phyloP scores from a whole-genome alignment of 1,140 invertebrate genomes.

The Triops longicaudatus region DNA sequence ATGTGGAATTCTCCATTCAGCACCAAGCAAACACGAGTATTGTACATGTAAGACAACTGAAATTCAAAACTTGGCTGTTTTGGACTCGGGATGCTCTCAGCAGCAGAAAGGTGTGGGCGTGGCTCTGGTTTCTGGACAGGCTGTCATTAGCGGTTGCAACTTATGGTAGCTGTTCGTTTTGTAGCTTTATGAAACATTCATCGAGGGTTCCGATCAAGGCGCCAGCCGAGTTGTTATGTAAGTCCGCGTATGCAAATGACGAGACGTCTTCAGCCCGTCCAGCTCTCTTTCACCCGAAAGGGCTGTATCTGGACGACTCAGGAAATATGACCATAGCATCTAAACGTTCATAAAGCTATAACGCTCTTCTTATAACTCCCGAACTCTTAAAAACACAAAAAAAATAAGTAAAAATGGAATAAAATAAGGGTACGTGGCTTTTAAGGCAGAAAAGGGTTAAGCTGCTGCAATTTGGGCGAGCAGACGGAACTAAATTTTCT shows the following conservation, averaged over 20 bases:
- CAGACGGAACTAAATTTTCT: neutral
- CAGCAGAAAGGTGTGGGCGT: slow-evolving; percentile 13
- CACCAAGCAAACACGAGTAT: too few species aligned
- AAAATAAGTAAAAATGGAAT: too few species aligned
- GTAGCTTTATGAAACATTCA: slow-evolving; percentile 10
- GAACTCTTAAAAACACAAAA: too few species aligned
- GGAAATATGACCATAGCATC: neutral
- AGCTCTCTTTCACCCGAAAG: neutral
- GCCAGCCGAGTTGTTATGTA: neutral
- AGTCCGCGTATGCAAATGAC: slow-evolving; percentile 11
- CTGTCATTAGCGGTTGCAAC: slow-evolving; percentile 10
- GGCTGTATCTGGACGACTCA: neutral
- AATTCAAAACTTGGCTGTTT: too few species aligned
- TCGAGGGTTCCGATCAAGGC: slow-evolving; percentile 10
- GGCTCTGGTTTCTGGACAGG: neutral
- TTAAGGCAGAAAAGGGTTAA: slow-evolving; percentile 5
- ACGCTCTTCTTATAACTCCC: neutral
- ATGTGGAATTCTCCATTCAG: too few species aligned
- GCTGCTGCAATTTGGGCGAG: neutral
- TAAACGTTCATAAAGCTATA: neutral
- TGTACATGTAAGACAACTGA: too few species aligned
- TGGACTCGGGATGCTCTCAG: too few species aligned
- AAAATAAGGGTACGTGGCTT: neutral
- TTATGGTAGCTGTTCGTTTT: slow-evolving; percentile 6
- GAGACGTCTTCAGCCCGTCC: slow-evolving; percentile 1